Base-by-base conservation (phyloP, 2,797 vertebrate genomes). In the Pyrocephalus nanus region DNA sequence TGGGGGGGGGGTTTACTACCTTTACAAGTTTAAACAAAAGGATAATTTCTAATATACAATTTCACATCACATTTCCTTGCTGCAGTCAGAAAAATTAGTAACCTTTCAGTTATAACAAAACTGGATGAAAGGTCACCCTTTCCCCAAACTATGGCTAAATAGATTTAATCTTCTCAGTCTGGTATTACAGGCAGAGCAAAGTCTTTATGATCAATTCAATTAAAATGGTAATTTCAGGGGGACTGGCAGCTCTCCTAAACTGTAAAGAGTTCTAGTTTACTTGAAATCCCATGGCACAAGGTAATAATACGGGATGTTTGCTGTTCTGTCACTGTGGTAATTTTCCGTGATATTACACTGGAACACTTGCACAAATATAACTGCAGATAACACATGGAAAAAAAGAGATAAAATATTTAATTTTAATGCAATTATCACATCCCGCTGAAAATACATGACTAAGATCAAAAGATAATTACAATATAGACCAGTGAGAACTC, bases 191-290 rank as follows among this genome's bases (percentile, higher is more conserved):
- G 69, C 82, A 91, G 71, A 93, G 57, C 42, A 91, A 90, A 92
- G 78, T 66, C 61, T 92, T 96, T 93, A 95, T 86, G 91, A 95
- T 90, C 81, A 96, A 66, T 92, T 84, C 79, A 95, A 96, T 97
- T 96, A 96, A 95, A 96, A 96, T 91, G 89, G 54, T 94, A 95
- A 96, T 95, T 96, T 94, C 87, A 91, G 47, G 53, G 69, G 75
- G 78, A 87, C 87, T 95, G 95, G 85, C 91, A 95, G 81, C 61
- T 91, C 84, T 96, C 89, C 94, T 94, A 91, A 90, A 93, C 61
- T 65, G 72, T 80, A 86, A 92, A 96, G 93, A 86, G 91, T 91
- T 93, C 57, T 58, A 93, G 89, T 83, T 89, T 91, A 90, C 86
- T 91, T 80, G 57, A 91, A 92, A 92, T 94, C 88, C 93, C 86